A percentile compares a stretch with the other conserved stretches of the same genome.
These are phyloP conservation scores for Excalfactoria chinensis DNA, from an alignment of 2,113 vertebrate species.

Conservation along the genomic window DNA sequence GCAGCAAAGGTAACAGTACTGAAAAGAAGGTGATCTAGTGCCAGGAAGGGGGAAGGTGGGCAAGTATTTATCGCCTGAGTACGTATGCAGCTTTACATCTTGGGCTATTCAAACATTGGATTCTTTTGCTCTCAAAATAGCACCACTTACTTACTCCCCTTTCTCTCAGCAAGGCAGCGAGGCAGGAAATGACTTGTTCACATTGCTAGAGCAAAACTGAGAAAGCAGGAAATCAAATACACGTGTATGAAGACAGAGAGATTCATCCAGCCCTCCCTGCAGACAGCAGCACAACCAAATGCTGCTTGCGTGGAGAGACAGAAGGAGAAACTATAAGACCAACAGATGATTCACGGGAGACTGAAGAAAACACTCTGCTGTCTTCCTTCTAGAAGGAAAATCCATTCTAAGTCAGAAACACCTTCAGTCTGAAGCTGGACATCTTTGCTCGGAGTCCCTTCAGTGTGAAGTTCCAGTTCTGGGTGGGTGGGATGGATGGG, in stretches of 20 bases:
- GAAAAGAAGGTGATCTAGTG: accelerated
- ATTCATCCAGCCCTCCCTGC: background rate
- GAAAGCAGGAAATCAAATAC: conserved; percentile 5
- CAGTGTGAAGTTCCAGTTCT: no score
- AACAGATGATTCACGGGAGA: background rate
- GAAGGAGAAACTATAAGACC: background rate
- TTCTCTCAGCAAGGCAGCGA: background rate
- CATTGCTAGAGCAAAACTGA: conserved; percentile 5
- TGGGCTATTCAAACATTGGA: background rate
- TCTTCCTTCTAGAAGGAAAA: background rate
- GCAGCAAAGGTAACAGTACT: accelerated
- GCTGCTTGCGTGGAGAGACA: background rate
- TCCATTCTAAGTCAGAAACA: background rate
- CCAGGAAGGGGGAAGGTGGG: background rate
- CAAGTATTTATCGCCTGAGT: background rate
- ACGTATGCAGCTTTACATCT: background rate
- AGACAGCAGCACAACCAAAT: background rate
- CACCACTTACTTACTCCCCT: background rate
- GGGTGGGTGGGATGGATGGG: background rate
- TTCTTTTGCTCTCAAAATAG: conserved; percentile 1
- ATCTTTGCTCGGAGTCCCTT: no score
- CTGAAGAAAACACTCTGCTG: background rate
- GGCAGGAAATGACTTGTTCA: conserved; percentile 32
- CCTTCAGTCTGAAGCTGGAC: no score
- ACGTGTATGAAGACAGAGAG: background rate